Conservation (phyloP, 1,140 invertebrate genomes). For the Macrobrachium nipponense region DNA sequence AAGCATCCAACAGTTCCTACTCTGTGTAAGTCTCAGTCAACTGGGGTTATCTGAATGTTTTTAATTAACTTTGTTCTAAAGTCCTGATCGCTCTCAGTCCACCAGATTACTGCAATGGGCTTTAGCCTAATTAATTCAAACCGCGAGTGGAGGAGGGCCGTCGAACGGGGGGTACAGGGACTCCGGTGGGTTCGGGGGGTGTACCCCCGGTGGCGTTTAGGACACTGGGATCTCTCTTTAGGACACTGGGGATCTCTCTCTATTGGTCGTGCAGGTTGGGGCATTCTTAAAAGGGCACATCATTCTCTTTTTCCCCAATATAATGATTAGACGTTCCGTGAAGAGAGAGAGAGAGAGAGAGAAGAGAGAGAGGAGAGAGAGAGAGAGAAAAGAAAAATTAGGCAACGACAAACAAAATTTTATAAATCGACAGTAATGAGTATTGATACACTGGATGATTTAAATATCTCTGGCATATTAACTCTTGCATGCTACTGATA, state of each 20-base stretch:
- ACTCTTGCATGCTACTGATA: too few relatives aligned
- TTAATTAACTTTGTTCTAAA: constrained; percentile 52
- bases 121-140: constrained; percentile 51
- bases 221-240: neutral
- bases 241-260: neutral
- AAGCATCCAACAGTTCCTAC: neutral
- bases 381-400: too few relatives aligned
- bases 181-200: neutral
- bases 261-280: too few relatives aligned
- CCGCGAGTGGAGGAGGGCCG: constrained; percentile 15
- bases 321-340: too few relatives aligned
- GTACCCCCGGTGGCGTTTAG: neutral
- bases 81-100: constrained; percentile 46
- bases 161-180: neutral
- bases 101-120: constrained; percentile 48
- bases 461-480: too few relatives aligned
- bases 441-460: too few relatives aligned
- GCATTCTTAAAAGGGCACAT: too few relatives aligned
- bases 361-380: too few relatives aligned
- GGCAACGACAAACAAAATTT: too few relatives aligned
- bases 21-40: constrained; percentile 23
- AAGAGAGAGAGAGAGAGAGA: too few relatives aligned
- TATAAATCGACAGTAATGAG: too few relatives aligned
- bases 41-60: constrained; percentile 48
- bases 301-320: too few relatives aligned